Evolutionary conservation across 2,797 vertebrate genomes (phyloP).

Genomic region (Sebastes minor): DNA sequence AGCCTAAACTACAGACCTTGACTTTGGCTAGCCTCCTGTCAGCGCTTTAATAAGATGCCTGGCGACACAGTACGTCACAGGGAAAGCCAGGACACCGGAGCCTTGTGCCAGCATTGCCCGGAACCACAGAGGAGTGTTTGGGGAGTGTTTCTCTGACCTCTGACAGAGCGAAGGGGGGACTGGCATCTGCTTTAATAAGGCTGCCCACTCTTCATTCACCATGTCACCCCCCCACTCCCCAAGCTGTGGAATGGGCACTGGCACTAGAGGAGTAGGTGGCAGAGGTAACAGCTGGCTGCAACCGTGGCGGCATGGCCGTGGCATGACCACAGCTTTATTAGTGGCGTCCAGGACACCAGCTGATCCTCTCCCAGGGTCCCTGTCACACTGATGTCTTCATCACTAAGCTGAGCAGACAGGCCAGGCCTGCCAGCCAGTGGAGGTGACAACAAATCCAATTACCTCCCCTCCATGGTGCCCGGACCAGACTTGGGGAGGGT

Average conservation of each 20-base stretch:
- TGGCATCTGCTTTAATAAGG: constrained; percentile 72
- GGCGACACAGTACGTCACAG: constrained; percentile 35
- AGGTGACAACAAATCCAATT: constrained; percentile 99
- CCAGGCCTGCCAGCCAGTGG: constrained; percentile 94
- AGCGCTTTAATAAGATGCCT: constrained; percentile 62
- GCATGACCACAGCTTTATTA: constrained; percentile 91
- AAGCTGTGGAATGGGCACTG: constrained; percentile 46
- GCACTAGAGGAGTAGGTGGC: constrained; percentile 47
- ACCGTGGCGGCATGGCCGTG: constrained; percentile 79
- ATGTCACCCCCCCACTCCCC: constrained; percentile 15
- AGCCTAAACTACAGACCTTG: constrained; percentile 60
- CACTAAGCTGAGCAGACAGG: constrained; percentile 97
- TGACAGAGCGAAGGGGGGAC: constrained; percentile 38
- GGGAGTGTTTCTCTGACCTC: constrained; percentile 60
- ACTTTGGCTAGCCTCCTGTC: constrained; percentile 60
- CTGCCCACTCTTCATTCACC: constrained; percentile 49
- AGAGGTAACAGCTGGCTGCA: constrained; percentile 92
- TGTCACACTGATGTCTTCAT: constrained; percentile 99
- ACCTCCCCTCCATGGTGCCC: constrained; percentile 95
- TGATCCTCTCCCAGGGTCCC: constrained; percentile 95
- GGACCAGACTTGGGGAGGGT: constrained; percentile 74
- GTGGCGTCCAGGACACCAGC: constrained; percentile 92
- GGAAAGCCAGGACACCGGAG: constrained; percentile 47
- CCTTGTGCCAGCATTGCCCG: constrained; percentile 55
- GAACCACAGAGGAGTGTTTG: constrained; percentile 51